These are phyloP conservation scores for Petrolisthes manimaculis DNA, from an alignment of 2,888 invertebrate species.

Conservation along the genomic window DNA sequence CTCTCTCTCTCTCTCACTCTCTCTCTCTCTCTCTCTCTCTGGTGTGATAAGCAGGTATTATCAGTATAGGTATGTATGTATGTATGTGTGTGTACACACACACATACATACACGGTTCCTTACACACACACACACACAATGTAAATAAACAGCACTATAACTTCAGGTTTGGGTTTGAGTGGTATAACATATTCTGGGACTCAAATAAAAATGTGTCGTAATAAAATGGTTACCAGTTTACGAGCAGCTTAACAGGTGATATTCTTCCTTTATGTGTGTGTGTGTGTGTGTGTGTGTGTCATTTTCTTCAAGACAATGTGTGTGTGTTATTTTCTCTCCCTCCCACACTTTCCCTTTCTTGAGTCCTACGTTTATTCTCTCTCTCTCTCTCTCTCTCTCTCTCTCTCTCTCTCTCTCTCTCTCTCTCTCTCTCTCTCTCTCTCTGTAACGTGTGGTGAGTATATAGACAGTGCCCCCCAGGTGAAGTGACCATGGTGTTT, in stretches of 20 bases:
- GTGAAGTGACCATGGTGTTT: not conserved
- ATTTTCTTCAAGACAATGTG: too few relatives aligned
- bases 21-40: slow-evolving; percentile 9
- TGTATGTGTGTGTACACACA: not conserved
- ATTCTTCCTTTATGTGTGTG: too few relatives aligned
- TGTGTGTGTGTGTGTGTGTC: too few relatives aligned
- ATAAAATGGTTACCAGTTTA: too few relatives aligned
- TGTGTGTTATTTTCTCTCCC: not conserved
- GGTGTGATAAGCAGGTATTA: not conserved
- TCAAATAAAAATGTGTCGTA: too few relatives aligned
- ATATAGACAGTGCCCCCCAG: not conserved
- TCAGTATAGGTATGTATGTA: not conserved
- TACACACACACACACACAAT: too few relatives aligned
- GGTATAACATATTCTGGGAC: too few relatives aligned
- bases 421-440: not conserved
- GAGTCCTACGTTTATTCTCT: not conserved
- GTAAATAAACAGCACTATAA: too few relatives aligned
- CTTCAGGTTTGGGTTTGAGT: too few relatives aligned
- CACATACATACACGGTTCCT: not conserved
- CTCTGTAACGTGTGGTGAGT: not conserved
- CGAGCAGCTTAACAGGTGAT: too few relatives aligned
- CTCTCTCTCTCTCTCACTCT: slow-evolving; percentile 30
- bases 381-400: not conserved
- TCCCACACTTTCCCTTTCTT: not conserved
- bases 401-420: not conserved